phyloP scores from a whole-genome alignment of 2,797 vertebrate species.

The Lutjanus campechanus region DNA sequence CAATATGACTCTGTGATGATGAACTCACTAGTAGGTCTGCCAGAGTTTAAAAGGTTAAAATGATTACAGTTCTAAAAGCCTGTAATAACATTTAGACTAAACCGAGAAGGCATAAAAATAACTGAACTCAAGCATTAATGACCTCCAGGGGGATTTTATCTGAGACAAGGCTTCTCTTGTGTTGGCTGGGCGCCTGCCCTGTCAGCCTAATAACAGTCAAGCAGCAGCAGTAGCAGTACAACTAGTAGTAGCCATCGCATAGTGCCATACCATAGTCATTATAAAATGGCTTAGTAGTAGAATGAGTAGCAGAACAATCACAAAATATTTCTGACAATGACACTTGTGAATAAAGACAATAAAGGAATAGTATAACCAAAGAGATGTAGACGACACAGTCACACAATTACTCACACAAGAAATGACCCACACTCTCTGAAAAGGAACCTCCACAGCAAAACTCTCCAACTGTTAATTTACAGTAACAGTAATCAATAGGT shows the following conservation, averaged over 20 bases:
- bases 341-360: neutral
- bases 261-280: neutral
- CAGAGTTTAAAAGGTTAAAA: conserved; percentile 42
- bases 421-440: neutral
- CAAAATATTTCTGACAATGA: neutral
- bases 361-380: neutral
- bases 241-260: conserved; percentile 13
- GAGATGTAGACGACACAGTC: neutral
- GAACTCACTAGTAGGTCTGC: neutral
- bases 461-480: conserved; percentile 18
- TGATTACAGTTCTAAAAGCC: conserved; percentile 50
- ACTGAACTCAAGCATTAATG: conserved; percentile 49
- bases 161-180: conserved; percentile 23
- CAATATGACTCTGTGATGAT: conserved; percentile 8
- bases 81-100: conserved; percentile 50
- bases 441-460: neutral
- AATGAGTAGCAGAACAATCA: neutral
- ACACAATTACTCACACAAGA: neutral
- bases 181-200: conserved; percentile 38
- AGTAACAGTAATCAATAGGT: conserved; percentile 23
- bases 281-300: neutral
- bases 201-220: conserved; percentile 33
- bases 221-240: conserved; percentile 3
- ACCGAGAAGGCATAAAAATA: conserved; percentile 44
- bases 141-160: conserved; percentile 47